Percentiles rank a stretch among this genome's conserved stretches.
These are phyloP conservation scores for Andrena bucephala DNA, from an alignment of 2,888 invertebrate genomes.

Conservation along the genomic window DNA sequence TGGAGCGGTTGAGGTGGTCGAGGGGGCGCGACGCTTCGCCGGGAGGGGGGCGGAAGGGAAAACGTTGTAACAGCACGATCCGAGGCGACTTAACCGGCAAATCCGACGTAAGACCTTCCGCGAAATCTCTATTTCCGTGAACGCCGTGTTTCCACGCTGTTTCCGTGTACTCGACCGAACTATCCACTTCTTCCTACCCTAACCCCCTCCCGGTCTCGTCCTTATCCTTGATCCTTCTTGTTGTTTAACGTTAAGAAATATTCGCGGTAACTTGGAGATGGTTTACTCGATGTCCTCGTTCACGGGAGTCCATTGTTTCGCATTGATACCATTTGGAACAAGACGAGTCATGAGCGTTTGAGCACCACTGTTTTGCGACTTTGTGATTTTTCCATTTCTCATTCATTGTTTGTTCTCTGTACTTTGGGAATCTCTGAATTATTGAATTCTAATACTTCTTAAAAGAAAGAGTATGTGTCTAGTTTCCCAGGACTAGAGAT, in stretches of 20 bases:
- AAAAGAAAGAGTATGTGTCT: too few species aligned
- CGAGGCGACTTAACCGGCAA: constrained; percentile 79
- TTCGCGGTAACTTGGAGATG: constrained; percentile 1
- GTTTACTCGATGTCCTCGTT: not conserved
- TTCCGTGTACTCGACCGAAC: constrained; percentile 38
- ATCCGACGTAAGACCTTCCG: constrained; percentile 80
- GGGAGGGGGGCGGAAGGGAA: constrained; percentile 23
- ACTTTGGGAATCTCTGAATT: too few species aligned
- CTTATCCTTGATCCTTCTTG: not conserved
- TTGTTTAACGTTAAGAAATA: constrained; percentile 34
- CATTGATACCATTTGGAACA: not conserved
- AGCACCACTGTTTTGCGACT: too few species aligned
- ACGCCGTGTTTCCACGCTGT: constrained; percentile 65
- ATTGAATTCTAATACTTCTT: too few species aligned
- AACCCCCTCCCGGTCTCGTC: not conserved
- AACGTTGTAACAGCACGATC: constrained; percentile 70
- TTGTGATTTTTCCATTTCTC: too few species aligned
- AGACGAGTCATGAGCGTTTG: not conserved
- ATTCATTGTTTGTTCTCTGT: too few species aligned
- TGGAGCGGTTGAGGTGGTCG: constrained; percentile 18
- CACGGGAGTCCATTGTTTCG: not conserved
- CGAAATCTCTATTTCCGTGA: constrained; percentile 80
- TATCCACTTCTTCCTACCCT: constrained; percentile 14
- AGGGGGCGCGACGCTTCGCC: constrained; percentile 11
- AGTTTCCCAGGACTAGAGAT: too few species aligned